A percentile compares a stretch with the other conserved stretches of the same genome.
Conservation (phyloP, 2,888 invertebrate genomes). For the Hanleya hanleyi region DNA sequence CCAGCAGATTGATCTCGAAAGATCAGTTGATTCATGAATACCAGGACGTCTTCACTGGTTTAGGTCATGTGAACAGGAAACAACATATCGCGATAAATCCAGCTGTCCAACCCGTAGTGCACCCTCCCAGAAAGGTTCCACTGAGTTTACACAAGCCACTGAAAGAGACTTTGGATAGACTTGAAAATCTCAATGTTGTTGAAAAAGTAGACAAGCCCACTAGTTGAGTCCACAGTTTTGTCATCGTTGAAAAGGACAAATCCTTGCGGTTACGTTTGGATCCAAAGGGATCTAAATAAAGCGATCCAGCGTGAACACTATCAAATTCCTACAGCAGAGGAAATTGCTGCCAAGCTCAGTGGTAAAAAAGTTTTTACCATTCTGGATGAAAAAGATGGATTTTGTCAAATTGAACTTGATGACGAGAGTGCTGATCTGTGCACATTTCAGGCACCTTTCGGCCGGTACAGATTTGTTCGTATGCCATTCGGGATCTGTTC, state of each 20-base stretch:
- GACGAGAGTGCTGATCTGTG: conserved; percentile 34
- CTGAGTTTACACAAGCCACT: neutral
- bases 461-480: conserved; percentile 28
- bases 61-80: neutral
- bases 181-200: neutral
- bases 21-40: neutral
- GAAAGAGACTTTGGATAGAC: neutral
- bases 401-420: conserved; percentile 35
- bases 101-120: neutral
- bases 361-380: conserved; percentile 36
- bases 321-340: no score
- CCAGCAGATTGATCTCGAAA: neutral
- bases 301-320: no score
- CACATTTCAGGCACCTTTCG: conserved; percentile 41
- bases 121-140: neutral
- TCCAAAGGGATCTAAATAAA: no score
- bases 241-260: no score
- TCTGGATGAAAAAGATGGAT: conserved; percentile 37
- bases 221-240: no score
- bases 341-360: no score
- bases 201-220: neutral
- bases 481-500: conserved; percentile 37
- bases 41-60: neutral
- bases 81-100: neutral
- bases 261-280: no score